A percentile compares a stretch with the other conserved stretches of the same genome.
Evolutionary conservation across 2,113 vertebrate genomes (phyloP).

Genomic region (Lanius ludovicianus): DNA sequence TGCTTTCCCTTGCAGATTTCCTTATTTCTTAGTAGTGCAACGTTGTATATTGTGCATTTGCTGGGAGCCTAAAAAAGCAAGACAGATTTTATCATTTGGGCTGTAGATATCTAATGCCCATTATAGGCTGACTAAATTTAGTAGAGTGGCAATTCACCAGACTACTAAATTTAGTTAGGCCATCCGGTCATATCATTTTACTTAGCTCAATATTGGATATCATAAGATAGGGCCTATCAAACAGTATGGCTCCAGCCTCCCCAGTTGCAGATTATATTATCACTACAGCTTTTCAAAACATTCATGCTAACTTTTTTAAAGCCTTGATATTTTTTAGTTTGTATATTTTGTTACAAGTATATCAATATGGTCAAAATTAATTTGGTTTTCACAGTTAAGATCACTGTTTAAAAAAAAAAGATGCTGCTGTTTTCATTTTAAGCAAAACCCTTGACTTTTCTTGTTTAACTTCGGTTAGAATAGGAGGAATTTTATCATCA

Average conservation of each 20-base stretch:
- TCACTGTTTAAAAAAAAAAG: not conserved
- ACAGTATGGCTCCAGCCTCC: slow-evolving; percentile 54
- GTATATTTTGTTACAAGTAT: slow-evolving; percentile 1
- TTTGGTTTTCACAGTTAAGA: not conserved
- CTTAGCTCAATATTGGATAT: slow-evolving; percentile 52
- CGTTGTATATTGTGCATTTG: not conserved
- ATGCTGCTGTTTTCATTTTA: not conserved
- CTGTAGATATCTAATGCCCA: slow-evolving; percentile 56
- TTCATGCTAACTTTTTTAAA: slow-evolving; percentile 16
- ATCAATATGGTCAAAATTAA: not conserved
- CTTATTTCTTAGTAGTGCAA: not conserved
- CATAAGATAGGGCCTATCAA: slow-evolving; percentile 58
- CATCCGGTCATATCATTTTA: slow-evolving; percentile 58
- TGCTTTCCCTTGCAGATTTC: not conserved
- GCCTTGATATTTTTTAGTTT: not conserved
- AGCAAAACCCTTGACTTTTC: not conserved
- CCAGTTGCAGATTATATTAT: slow-evolving; percentile 42
- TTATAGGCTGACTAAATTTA: slow-evolving; percentile 54
- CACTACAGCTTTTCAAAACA: slow-evolving; percentile 28
- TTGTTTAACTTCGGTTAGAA: not conserved
- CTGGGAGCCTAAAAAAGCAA: slow-evolving; percentile 39
- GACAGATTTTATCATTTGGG: slow-evolving; percentile 57
- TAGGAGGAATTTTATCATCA: not conserved
- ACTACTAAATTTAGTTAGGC: slow-evolving; percentile 67
- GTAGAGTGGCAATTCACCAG: slow-evolving; percentile 62